Base-by-base conservation (phyloP, 2,888 invertebrate genomes). In the Poecilus cupreus region DNA sequence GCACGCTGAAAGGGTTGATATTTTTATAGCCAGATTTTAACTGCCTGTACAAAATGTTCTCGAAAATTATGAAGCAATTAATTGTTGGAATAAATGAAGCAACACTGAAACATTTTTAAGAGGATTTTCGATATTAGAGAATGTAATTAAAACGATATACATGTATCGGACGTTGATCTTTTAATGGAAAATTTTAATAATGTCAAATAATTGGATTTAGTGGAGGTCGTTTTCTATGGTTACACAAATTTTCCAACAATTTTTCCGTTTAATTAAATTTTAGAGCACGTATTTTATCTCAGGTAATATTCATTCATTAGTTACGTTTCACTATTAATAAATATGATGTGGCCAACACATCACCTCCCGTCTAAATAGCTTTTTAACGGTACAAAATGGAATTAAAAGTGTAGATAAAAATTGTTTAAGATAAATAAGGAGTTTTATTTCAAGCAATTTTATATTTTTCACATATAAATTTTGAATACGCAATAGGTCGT, bases 11-110 rank as follows among this genome's bases (percentile, higher is more conserved):
- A 57, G 76, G 76, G 76, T 76, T 54, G 39, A 20, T 57, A 20
- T 51, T 76, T 76, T 76, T 76, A 76, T 39, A 22, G 39, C 37
- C 76, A 76, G 76, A 76, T 76, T 76, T 39, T 54, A 16, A 76
- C 76, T 57, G 54, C 18, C 18, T 16, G 26, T 57, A 37, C 11
- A 57, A 76, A 76, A 57, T 24, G 37, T 32, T 43, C 20, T 18
- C 13, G 54, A 54, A 54, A 57, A 54, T 76, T 76, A 76, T 57
- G 18, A 32, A 54, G 16, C n/a, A 54, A 76, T 76, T 76, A 26
- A 76, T 76, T 57, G 4, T 3, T 5, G 5, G 8, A 24, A 68
- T 39, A 32, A 37, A 39, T 60, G 24, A 24, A 60, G 13, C 60
- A n/a, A 24, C 16, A 60, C 10, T 39, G 37, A 39, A 70, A 70